These are phyloP conservation scores for Hassar affinis DNA, from an alignment of 2,113 vertebrate species.

Conservation along the genomic window DNA sequence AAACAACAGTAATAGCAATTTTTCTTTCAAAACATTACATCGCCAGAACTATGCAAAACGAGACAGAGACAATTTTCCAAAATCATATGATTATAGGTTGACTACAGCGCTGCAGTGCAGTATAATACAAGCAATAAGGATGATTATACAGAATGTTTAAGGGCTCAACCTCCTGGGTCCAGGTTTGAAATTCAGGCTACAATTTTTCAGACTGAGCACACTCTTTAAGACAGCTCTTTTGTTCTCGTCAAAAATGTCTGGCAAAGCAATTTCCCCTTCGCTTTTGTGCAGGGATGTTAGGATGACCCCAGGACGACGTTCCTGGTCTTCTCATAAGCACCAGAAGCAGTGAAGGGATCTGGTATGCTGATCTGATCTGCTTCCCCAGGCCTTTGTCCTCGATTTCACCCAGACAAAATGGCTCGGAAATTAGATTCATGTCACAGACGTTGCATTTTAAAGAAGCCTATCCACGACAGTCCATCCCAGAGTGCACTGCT, in stretches of 20 bases:
- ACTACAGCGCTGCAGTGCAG: neutral
- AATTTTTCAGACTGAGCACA: conserved; percentile 23
- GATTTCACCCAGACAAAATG: conserved; percentile 65
- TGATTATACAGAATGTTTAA: conserved; percentile 7
- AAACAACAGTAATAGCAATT: neutral
- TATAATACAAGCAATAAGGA: neutral
- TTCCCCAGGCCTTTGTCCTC: conserved; percentile 61
- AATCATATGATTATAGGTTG: neutral
- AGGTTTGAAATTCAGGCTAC: conserved; percentile 17
- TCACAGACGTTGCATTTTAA: conserved; percentile 66
- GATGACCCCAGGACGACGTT: conserved; percentile 29
- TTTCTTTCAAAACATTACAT: neutral
- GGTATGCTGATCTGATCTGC: conserved; percentile 45
- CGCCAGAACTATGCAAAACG: neutral
- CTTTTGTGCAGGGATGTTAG: conserved; percentile 28
- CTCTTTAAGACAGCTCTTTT: conserved; percentile 19
- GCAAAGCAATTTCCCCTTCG: conserved; percentile 30
- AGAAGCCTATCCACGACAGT: conserved; percentile 50
- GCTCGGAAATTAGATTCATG: conserved; percentile 67
- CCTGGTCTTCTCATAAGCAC: conserved; percentile 32
- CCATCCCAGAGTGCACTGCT: conserved; percentile 59
- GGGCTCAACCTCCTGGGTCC: conserved; percentile 18
- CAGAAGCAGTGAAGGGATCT: conserved; percentile 39
- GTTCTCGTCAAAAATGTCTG: conserved; percentile 38
- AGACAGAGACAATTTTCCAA: neutral